phyloP scores from a whole-genome alignment of 1,140 invertebrate genomes.

The Mylabris phalerata region DNA sequence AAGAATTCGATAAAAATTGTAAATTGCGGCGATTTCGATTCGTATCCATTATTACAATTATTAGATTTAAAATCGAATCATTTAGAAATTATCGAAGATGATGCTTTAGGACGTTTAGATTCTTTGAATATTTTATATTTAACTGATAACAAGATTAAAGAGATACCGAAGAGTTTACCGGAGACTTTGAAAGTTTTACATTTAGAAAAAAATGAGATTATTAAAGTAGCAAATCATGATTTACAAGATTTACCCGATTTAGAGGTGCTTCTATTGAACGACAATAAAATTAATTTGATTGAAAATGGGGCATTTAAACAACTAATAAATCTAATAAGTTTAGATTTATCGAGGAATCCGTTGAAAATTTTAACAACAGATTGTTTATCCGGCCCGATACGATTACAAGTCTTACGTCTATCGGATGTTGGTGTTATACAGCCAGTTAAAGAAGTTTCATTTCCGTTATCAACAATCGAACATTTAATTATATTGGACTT shows the following conservation, averaged over 20 bases:
- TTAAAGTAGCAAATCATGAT: constrained; percentile 55
- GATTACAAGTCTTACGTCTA: constrained; percentile 59
- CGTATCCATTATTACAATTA: constrained; percentile 75
- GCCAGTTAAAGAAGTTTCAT: constrained; percentile 54
- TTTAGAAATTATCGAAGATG: constrained; percentile 72
- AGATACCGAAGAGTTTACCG: constrained; percentile 61
- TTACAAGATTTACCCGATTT: constrained; percentile 64
- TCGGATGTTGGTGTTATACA: constrained; percentile 56
- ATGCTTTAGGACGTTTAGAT: constrained; percentile 75
- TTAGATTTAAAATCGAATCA: constrained; percentile 76
- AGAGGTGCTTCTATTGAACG: constrained; percentile 60
- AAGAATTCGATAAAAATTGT: constrained; percentile 61
- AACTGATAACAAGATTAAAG: constrained; percentile 63
- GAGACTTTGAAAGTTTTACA: constrained; percentile 54
- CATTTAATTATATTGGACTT: constrained; percentile 65
- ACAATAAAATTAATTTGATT: constrained; percentile 59
- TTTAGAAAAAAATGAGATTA: constrained; percentile 56
- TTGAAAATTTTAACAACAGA: constrained; percentile 58
- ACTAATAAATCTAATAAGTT: constrained; percentile 54
- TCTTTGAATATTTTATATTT: constrained; percentile 72
- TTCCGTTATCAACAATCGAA: constrained; percentile 61
- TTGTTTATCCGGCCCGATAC: constrained; percentile 57
- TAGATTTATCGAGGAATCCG: constrained; percentile 74
- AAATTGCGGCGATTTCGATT: constrained; percentile 78
- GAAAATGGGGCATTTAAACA: constrained; percentile 61